A percentile compares a stretch with the other conserved stretches of the same genome.
Evolutionary conservation across 2,888 invertebrate genomes (phyloP).

Genomic region (Candidula unifasciata): DNA sequence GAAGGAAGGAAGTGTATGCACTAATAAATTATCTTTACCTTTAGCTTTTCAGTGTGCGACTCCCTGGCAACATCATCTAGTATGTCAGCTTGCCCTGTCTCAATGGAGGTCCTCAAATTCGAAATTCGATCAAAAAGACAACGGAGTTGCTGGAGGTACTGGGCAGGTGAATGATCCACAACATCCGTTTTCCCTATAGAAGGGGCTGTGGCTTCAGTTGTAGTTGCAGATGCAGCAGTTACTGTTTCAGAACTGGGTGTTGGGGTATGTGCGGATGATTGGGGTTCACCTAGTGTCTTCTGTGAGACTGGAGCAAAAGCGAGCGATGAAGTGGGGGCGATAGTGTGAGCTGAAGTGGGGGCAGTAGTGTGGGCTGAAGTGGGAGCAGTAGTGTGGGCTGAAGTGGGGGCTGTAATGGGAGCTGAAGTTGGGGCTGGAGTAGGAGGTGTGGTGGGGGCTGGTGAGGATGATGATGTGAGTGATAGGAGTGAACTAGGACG

Average conservation of each 20-base stretch:
- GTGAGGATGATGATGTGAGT: not conserved
- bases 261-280: conserved; percentile 20
- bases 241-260: conserved; percentile 60
- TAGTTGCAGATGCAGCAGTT: conserved; percentile 61
- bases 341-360: too few relatives aligned
- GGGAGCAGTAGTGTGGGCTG: too few relatives aligned
- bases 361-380: too few relatives aligned
- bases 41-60: conserved; percentile 83
- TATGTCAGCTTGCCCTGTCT: not conserved
- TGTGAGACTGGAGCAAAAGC: too few relatives aligned
- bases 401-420: conserved; percentile 34
- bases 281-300: too few relatives aligned
- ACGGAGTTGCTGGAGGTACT: conserved; percentile 66
- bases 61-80: conserved; percentile 82
- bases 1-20: too few relatives aligned
- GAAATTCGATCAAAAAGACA: conserved; percentile 63
- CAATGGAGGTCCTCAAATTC: conserved; percentile 54
- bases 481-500: conserved; percentile 62
- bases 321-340: too few relatives aligned
- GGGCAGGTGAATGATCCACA: conserved; percentile 57
- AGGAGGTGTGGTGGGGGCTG: conserved; percentile 53
- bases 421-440: conserved; percentile 63
- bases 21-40: conserved; percentile 72
- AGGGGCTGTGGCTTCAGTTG: conserved; percentile 56
- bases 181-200: conserved; percentile 54